phyloP scores from a whole-genome alignment of 1,140 invertebrate species.

The Trichonephila clavipes region DNA sequence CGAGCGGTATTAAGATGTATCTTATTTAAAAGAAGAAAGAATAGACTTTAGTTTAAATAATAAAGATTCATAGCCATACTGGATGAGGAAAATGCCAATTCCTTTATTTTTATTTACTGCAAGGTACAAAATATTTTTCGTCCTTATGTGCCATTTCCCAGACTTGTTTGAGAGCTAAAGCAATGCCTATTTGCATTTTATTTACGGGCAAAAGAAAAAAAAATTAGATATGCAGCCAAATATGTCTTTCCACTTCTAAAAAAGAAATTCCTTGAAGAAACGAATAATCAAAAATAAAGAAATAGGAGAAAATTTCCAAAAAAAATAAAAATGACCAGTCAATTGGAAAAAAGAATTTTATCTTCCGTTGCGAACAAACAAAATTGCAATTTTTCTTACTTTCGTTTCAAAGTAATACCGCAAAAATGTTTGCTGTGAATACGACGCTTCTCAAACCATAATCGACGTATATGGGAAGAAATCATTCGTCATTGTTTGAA shows the following conservation, averaged over 20 bases:
- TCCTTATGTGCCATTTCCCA: background rate
- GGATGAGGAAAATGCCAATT: no score
- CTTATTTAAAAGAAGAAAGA: no score
- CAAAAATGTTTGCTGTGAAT: conserved; percentile 17
- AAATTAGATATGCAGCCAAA: background rate
- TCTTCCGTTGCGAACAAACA: background rate
- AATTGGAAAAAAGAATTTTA: background rate
- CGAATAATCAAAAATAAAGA: background rate
- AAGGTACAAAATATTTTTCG: background rate
- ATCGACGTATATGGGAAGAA: conserved; percentile 10
- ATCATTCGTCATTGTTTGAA: conserved; percentile 41
- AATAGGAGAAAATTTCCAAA: background rate
- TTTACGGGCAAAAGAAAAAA: background rate
- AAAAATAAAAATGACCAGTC: background rate
- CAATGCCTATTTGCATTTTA: background rate
- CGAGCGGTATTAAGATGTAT: no score
- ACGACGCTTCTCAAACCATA: conserved; percentile 4
- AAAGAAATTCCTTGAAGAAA: background rate
- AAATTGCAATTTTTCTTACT: conserved; percentile 32
- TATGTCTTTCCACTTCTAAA: background rate
- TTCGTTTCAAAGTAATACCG: conserved; percentile 13
- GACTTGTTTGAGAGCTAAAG: background rate
- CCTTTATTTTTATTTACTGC: background rate
- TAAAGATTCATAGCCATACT: no score
- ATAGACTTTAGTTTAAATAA: no score